phyloP scores from a whole-genome alignment of 2,113 vertebrate genomes.

The Peucedramus taeniatus region DNA sequence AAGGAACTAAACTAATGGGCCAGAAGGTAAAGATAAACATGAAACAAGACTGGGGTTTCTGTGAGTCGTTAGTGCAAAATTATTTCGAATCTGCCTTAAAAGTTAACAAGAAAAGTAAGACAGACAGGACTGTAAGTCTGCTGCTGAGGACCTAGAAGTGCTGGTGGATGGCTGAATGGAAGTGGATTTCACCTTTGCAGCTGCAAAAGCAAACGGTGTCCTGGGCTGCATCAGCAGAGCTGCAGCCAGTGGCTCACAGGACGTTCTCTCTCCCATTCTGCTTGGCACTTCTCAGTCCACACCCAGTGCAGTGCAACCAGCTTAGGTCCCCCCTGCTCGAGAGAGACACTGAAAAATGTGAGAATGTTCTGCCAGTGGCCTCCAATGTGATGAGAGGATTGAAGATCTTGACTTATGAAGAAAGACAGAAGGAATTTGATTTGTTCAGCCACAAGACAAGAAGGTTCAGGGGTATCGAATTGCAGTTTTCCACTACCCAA shows the following conservation, averaged over 20 bases:
- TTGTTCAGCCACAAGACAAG: neutral
- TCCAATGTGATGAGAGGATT: neutral
- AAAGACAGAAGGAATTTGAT: neutral
- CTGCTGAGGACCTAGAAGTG: neutral
- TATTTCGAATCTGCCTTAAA: neutral
- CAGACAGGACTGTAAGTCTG: neutral
- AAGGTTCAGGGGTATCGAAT: neutral
- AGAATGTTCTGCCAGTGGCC: neutral
- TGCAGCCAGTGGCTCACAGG: neutral
- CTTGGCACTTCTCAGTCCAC: neutral
- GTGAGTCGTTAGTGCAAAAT: neutral
- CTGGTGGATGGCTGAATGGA: neutral
- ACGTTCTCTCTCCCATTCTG: neutral
- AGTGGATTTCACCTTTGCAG: neutral
- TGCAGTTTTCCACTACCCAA: neutral
- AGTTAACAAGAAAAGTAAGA: neutral
- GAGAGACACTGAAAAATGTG: neutral
- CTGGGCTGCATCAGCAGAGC: neutral
- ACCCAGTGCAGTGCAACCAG: neutral
- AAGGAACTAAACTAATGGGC: neutral
- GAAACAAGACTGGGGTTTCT: neutral
- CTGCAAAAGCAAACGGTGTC: rapidly evolving
- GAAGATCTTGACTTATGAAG: neutral
- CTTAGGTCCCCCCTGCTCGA: neutral
- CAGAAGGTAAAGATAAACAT: neutral